Percentiles rank a stretch among this genome's conserved stretches.
These are phyloP conservation scores for Brachynemurus nebulosus DNA, from an alignment of 2,888 invertebrate genomes.

Conservation along the genomic window DNA sequence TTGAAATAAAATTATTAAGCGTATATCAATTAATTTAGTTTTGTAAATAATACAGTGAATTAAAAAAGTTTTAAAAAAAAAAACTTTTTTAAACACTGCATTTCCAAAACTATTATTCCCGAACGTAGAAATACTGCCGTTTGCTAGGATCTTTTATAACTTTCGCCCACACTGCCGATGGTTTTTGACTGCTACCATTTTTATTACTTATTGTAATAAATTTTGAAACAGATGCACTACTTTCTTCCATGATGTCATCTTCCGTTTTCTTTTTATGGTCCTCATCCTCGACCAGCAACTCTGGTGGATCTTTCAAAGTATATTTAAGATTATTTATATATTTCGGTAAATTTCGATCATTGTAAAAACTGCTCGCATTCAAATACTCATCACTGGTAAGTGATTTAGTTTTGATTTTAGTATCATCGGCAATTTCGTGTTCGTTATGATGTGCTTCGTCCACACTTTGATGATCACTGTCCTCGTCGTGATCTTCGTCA, in stretches of 20 bases:
- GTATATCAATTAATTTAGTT: no score
- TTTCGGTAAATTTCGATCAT: conserved; percentile 4
- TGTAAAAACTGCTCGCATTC: background rate
- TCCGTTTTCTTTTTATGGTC: background rate
- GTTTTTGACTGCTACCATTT: no score
- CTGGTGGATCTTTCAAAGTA: background rate
- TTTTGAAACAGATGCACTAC: no score
- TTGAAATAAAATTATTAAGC: no score
- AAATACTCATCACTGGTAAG: background rate
- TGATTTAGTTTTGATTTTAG: background rate
- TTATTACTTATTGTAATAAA: no score
- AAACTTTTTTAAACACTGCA: no score
- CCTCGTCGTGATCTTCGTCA: conserved; percentile 1
- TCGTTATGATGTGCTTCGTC: background rate
- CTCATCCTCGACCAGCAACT: background rate
- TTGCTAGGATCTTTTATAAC: conserved; percentile 30
- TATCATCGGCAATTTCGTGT: background rate
- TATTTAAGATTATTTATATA: conserved; percentile 7
- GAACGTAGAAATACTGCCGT: conserved; percentile 28
- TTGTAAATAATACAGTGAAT: no score
- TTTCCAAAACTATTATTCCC: background rate
- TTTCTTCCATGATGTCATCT: background rate
- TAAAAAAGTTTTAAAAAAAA: no score
- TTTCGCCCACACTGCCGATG: conserved; percentile 10
- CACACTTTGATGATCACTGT: background rate